phyloP scores from a whole-genome alignment of 2,888 invertebrate genomes.

The Poecilobothrus nobilitatus region DNA sequence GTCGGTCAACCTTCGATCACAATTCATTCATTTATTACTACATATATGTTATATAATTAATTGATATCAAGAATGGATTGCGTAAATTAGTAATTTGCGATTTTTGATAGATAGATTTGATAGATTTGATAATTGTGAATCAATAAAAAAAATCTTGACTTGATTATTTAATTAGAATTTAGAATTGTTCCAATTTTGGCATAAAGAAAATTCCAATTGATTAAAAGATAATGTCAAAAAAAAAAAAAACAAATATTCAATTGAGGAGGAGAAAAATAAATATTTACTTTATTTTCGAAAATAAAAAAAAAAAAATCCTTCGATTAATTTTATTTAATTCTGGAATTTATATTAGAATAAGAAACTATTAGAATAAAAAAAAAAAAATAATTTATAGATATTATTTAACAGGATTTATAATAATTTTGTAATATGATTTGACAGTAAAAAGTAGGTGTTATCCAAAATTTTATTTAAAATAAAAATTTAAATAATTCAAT shows the following conservation, averaged over 20 bases:
- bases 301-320: background rate
- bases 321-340: background rate
- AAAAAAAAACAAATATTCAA: too few relatives aligned
- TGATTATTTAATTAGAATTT: conserved; percentile 1
- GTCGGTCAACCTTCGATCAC: background rate
- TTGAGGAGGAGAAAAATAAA: too few relatives aligned
- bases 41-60: background rate
- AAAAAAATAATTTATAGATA: too few relatives aligned
- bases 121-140: too few relatives aligned
- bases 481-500: background rate
- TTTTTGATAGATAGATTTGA: background rate
- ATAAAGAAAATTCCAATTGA: too few relatives aligned
- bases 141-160: background rate
- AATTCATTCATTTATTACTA: background rate
- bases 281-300: too few relatives aligned
- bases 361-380: too few relatives aligned
- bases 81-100: background rate
- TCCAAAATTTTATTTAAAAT: background rate
- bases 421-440: too few relatives aligned
- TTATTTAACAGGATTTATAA: too few relatives aligned
- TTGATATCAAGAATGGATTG: background rate
- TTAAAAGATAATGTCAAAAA: too few relatives aligned
- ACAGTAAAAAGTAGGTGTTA: background rate
- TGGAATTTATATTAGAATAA: too few relatives aligned
- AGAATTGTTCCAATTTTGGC: background rate